Evolutionary conservation across 2,797 vertebrate species (phyloP).

Genomic region (Philypnodon macrostomus): DNA sequence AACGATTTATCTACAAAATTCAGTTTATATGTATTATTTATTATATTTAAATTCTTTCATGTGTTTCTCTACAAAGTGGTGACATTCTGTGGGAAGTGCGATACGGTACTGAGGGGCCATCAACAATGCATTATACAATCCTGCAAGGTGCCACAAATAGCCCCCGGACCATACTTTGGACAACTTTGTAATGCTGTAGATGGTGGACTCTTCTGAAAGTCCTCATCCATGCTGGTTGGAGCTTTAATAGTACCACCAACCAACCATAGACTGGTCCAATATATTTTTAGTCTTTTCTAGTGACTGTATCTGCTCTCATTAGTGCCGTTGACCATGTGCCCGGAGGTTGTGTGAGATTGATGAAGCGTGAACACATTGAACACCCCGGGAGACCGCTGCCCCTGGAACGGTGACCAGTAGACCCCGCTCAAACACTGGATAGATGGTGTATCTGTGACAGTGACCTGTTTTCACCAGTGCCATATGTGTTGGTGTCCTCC

Average conservation of each 20-base stretch:
- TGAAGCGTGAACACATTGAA: slow-evolving; percentile 48
- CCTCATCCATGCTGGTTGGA: too few species aligned
- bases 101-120: too few species aligned
- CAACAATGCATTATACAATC: too few species aligned
- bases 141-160: too few species aligned
- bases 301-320: slow-evolving; percentile 62
- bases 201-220: too few species aligned
- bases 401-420: slow-evolving; percentile 29
- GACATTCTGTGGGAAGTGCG: too few species aligned
- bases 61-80: too few species aligned
- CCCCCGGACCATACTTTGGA: too few species aligned
- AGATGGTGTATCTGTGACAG: slow-evolving; percentile 56
- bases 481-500: slow-evolving; percentile 18
- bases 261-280: background rate
- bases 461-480: slow-evolving; percentile 59
- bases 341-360: slow-evolving; percentile 67
- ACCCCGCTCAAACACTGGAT: slow-evolving; percentile 39
- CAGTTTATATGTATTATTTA: too few species aligned
- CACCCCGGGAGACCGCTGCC: slow-evolving; percentile 32
- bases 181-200: too few species aligned
- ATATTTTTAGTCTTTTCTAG: slow-evolving; percentile 56
- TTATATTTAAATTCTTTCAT: too few species aligned
- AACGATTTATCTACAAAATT: too few species aligned
- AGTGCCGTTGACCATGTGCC: slow-evolving; percentile 46
- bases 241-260: background rate